These are phyloP conservation scores for Myrmophylax atrothorax DNA, from an alignment of 2,113 vertebrate genomes.

Conservation along the genomic window DNA sequence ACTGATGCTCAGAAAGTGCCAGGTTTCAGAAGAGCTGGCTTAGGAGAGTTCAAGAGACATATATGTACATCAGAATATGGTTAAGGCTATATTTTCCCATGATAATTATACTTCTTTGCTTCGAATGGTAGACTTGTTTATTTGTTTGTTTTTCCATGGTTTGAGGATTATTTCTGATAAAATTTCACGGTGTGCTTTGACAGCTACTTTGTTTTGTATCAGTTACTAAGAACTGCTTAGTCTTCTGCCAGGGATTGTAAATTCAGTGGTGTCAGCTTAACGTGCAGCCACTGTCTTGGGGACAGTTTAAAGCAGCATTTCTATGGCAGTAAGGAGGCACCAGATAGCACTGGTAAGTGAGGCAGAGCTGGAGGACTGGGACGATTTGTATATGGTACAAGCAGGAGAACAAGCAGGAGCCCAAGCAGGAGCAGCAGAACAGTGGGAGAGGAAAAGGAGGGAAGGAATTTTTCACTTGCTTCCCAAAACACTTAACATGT, in stretches of 20 bases:
- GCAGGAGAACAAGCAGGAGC: not conserved
- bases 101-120: not conserved
- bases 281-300: accelerated
- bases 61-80: not conserved
- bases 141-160: not conserved
- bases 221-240: not conserved
- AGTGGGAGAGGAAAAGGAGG: not conserved
- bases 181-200: not conserved
- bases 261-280: not conserved
- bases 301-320: not conserved
- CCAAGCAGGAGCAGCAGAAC: not conserved
- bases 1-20: not conserved
- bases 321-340: not conserved
- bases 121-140: not conserved
- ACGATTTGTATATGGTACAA: not conserved
- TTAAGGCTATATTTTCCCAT: not conserved
- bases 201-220: not conserved
- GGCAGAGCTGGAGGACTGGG: not conserved
- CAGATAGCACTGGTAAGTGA: not conserved
- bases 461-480: not conserved
- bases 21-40: not conserved
- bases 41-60: not conserved
- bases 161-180: not conserved
- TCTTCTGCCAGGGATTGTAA: not conserved
- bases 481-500: not conserved